Percentiles rank a stretch among this genome's conserved stretches.
These are phyloP conservation scores for Aramus guarauna DNA, from an alignment of 2,113 vertebrate genomes.

Conservation along the genomic window DNA sequence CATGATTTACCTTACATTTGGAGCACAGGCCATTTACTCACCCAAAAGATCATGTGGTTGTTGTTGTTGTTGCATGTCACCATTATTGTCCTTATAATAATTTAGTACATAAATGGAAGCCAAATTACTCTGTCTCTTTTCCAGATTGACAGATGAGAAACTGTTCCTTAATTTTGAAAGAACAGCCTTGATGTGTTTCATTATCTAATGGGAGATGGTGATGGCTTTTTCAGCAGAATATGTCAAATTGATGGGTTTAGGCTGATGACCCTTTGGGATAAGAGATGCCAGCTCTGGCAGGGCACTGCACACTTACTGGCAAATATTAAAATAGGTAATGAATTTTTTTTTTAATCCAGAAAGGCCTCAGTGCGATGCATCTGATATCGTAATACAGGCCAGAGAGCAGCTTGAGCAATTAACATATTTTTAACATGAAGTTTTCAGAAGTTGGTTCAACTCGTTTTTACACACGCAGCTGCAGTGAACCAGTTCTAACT, in stretches of 20 bases:
- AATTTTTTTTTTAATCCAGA: not conserved
- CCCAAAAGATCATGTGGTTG: not conserved
- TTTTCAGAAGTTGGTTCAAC: conserved; percentile 18
- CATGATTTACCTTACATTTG: not conserved
- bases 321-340: conserved; percentile 49
- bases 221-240: conserved; percentile 10
- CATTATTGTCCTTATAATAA: not conserved
- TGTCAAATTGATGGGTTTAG: conserved; percentile 40
- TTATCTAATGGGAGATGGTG: not conserved
- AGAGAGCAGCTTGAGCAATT: conserved; percentile 27
- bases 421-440: conserved; percentile 25
- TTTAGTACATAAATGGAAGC: conserved; percentile 31
- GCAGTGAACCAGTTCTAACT: conserved; percentile 28
- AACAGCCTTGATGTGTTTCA: conserved; percentile 24
- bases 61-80: not conserved
- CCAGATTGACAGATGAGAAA: conserved; percentile 51
- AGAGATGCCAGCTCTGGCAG: conserved; percentile 31
- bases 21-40: not conserved
- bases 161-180: conserved; percentile 52
- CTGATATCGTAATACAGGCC: not conserved
- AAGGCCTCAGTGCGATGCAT: not conserved
- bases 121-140: conserved; percentile 63
- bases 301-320: not conserved
- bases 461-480: not conserved
- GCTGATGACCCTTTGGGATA: conserved; percentile 9